Conservation (phyloP, 1,140 invertebrate species). For the Saccostrea echinata region DNA sequence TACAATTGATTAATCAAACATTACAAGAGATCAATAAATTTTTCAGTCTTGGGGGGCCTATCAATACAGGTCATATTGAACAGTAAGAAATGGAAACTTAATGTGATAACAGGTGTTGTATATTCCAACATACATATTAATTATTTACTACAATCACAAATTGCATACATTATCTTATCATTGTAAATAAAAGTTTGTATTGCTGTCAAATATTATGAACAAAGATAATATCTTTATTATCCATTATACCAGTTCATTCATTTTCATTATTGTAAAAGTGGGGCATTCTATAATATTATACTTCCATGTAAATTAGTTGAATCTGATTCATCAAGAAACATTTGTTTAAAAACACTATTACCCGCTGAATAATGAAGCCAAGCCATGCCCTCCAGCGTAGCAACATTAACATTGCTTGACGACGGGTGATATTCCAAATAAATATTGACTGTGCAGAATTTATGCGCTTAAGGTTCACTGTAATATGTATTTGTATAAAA, state of each 20-base stretch:
- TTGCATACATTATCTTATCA: neutral
- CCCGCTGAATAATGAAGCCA: too few species aligned
- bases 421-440: too few species aligned
- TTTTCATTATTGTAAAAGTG: too few species aligned
- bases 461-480: too few species aligned
- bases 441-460: too few species aligned
- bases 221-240: neutral
- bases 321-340: too few species aligned
- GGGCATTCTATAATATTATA: too few species aligned
- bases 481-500: too few species aligned
- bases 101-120: neutral
- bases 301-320: too few species aligned
- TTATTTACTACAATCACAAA: neutral
- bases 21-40: conserved; percentile 1
- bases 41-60: neutral
- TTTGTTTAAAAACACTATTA: too few species aligned
- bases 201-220: neutral
- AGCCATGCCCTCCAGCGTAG: too few species aligned
- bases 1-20: conserved; percentile 24
- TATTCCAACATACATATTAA: neutral
- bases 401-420: too few species aligned
- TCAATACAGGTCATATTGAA: conserved; percentile 5
- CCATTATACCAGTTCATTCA: neutral
- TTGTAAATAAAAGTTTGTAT: neutral
- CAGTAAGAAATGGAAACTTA: neutral